Conservation (phyloP, 2,888 invertebrate genomes). For the Diadromus collaris region DNA sequence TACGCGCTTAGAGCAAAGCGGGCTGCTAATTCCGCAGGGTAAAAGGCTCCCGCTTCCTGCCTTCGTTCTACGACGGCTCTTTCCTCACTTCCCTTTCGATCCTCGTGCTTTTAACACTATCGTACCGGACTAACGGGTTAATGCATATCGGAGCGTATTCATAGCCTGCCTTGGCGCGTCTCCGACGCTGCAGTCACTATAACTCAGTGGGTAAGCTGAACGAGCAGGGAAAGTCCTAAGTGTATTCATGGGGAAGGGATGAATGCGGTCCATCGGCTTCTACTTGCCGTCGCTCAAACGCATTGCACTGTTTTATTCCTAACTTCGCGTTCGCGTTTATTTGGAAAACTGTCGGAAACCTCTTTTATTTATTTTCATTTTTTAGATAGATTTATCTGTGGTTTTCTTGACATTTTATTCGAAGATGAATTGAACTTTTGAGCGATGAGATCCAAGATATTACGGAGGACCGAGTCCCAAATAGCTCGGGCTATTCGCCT, state of each 20-base stretch:
- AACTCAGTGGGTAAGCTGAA: background rate
- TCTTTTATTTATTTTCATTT: background rate
- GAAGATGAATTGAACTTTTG: background rate
- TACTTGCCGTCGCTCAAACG: background rate
- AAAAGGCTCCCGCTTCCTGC: conserved; percentile 56
- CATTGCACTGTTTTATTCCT: background rate
- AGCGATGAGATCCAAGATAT: background rate
- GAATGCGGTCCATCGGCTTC: background rate
- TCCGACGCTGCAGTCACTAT: background rate
- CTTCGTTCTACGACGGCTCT: conserved; percentile 35
- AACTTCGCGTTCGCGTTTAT: background rate
- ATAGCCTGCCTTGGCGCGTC: background rate
- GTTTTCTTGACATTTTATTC: background rate
- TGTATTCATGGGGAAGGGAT: background rate
- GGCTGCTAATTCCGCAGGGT: conserved; percentile 60
- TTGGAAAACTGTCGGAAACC: background rate
- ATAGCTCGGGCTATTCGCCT: conserved; percentile 65
- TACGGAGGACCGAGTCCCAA: background rate
- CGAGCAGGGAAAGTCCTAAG: background rate
- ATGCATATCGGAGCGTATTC: background rate
- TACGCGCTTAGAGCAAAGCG: conserved; percentile 16
- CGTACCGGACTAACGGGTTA: background rate
- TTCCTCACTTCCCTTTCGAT: conserved; percentile 23
- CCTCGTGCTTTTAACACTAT: conserved; percentile 6
- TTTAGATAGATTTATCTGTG: background rate